Base-by-base conservation (phyloP, 2,113 vertebrate species). In the Oncorhynchus mykiss region DNA sequence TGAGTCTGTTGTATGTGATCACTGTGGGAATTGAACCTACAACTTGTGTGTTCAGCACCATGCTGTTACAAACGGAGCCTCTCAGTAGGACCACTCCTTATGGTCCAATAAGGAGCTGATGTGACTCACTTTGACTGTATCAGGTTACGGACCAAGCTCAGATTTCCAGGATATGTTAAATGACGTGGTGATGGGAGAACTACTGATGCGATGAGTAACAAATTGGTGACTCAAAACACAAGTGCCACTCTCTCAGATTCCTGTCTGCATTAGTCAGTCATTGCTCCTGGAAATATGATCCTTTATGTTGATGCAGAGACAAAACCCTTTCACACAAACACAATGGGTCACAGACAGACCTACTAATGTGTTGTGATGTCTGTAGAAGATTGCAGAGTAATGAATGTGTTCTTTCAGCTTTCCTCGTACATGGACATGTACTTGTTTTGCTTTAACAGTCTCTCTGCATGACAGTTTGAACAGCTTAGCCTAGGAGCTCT, bases 301-400 rank as follows among this genome's bases (percentile, higher is more conserved):
- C 29, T 31, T 73, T 76, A 77, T 64, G 20, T 79, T 79, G 71
- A 86, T 49, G 57, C 74, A 78, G 48, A 39, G 57, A 51, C 72
- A 78, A 87, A 78, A 70, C 49, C 3, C n/a, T 67, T 67, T 29
- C 29, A 31, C 27, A 16, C 1, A 67, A 67, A 67, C n/a, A 60
- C 18, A 27, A 78, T 22, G 31, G 7, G 82, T 79, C 45, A 12
- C 59, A 70, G 71, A 74, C 39, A 0, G 39, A 9, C 9, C 39
- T 45, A 54, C 48, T 62, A 70, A 82, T 85, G 39, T 45, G 39
- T 39, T 39, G 39, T 39, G 39, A 39, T 39, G 39, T 45, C 39
- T 45, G 39, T 11, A 45, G 39, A 45, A 12, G 39, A 45, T 45
- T 3, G 39, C 9, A 11, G 39, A 45, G 39, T 11, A 45, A 45